Percentiles rank a stretch among this genome's conserved stretches.
phyloP scores from a whole-genome alignment of 2,113 vertebrate species.

The Seriola quinqueradiata region DNA sequence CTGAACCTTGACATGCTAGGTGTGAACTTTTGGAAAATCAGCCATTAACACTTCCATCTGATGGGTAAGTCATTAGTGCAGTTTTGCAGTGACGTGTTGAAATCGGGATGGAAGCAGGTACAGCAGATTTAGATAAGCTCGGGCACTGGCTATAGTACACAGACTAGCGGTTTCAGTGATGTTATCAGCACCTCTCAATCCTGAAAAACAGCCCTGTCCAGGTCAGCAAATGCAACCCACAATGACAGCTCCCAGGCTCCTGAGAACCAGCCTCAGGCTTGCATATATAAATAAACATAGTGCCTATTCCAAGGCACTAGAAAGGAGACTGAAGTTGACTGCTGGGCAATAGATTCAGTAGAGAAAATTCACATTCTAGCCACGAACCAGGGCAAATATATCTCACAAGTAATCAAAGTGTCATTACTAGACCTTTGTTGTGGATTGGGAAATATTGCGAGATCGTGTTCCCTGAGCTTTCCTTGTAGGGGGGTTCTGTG shows the following conservation, averaged over 20 bases:
- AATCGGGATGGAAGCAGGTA: conserved; percentile 47
- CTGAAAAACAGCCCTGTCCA: conserved; percentile 48
- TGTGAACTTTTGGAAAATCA: conserved; percentile 54
- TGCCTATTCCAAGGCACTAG: not conserved
- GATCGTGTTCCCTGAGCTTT: not conserved
- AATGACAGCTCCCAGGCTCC: conserved; percentile 4
- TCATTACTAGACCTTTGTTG: not conserved
- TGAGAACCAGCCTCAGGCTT: conserved; percentile 76
- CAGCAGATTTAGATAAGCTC: conserved; percentile 72
- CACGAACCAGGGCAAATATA: not conserved
- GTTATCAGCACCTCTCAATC: conserved; percentile 66
- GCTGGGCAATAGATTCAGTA: not conserved
- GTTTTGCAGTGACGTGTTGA: conserved; percentile 32
- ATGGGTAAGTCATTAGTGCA: conserved; percentile 36
- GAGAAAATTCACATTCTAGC: not conserved
- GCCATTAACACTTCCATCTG: conserved; percentile 42
- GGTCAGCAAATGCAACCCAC: conserved; percentile 35
- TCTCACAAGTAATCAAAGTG: not conserved
- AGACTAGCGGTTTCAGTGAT: conserved; percentile 66
- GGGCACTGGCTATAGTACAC: conserved; percentile 24
- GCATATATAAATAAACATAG: conserved; percentile 38
- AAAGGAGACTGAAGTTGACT: not conserved
- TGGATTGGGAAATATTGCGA: not conserved
- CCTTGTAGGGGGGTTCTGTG: not conserved
- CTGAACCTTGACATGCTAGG: conserved; percentile 43